Percentiles rank a stretch among this genome's conserved stretches.
These are phyloP conservation scores for Mesoligia furuncula DNA, from an alignment of 2,888 invertebrate genomes.

Conservation along the genomic window DNA sequence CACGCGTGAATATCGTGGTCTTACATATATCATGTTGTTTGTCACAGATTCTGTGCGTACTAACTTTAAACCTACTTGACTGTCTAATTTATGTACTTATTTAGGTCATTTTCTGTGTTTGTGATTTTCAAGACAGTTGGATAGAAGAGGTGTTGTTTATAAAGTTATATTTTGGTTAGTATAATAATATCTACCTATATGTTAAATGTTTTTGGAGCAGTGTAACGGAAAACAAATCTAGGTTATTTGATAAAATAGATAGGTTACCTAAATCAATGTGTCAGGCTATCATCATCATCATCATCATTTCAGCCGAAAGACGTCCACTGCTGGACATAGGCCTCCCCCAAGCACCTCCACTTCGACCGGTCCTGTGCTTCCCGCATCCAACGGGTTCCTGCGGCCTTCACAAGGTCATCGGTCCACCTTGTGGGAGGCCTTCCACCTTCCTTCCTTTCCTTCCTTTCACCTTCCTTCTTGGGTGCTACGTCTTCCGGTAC, in stretches of 20 bases:
- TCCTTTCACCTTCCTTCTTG: too few species aligned
- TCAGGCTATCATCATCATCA: too few species aligned
- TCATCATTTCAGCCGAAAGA: too few species aligned
- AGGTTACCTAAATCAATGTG: background rate
- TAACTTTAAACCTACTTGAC: conserved; percentile 31
- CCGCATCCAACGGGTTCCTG: too few species aligned
- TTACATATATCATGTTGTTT: conserved; percentile 42
- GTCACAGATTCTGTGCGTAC: conserved; percentile 50
- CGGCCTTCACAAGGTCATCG: too few species aligned
- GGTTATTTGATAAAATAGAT: background rate
- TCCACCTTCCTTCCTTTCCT: too few species aligned
- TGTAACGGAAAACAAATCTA: conserved; percentile 2
- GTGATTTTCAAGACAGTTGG: conserved; percentile 12
- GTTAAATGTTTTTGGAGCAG: conserved; percentile 4
- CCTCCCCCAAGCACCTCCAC: too few species aligned
- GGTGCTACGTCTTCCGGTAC: too few species aligned
- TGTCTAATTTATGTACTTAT: conserved; percentile 50
- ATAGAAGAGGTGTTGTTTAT: conserved; percentile 8
- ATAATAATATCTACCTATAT: background rate
- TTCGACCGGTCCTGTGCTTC: too few species aligned
- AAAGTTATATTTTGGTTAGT: conserved; percentile 13
- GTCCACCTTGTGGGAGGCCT: too few species aligned
- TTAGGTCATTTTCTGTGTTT: conserved; percentile 43
- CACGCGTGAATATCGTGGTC: conserved; percentile 58
- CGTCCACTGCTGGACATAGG: too few species aligned